These are phyloP conservation scores for Ptychobarbus kaznakovi DNA, from an alignment of 2,797 vertebrate species.

Conservation along the genomic window DNA sequence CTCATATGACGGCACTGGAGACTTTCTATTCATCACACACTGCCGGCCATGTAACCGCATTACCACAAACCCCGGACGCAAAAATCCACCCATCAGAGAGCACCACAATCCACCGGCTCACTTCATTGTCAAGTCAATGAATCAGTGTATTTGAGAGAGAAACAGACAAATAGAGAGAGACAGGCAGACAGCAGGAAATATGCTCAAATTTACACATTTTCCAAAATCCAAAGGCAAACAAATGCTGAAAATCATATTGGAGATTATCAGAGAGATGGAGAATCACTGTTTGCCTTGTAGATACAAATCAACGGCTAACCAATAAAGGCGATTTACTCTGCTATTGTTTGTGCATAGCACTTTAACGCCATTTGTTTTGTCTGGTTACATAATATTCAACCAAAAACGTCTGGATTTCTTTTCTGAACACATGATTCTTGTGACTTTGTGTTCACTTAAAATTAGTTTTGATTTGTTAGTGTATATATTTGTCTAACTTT, in stretches of 20 bases:
- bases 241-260: slow-evolving; percentile 8
- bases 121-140: slow-evolving; percentile 62
- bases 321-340: not conserved
- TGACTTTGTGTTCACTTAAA: not conserved
- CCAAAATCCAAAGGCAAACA: not conserved
- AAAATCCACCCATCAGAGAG: slow-evolving; percentile 57
- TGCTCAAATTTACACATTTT: not conserved
- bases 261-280: not conserved
- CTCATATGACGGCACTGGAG: slow-evolving; percentile 56
- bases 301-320: not conserved
- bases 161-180: slow-evolving; percentile 46
- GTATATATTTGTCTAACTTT: not conserved
- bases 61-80: slow-evolving; percentile 51
- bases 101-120: slow-evolving; percentile 53
- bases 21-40: slow-evolving; percentile 60
- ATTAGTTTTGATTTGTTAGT: not conserved
- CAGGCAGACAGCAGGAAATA: slow-evolving; percentile 13
- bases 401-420: not conserved
- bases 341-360: not conserved
- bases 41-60: slow-evolving; percentile 58
- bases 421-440: not conserved
- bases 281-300: not conserved
- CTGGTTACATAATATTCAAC: not conserved
- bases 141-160: slow-evolving; percentile 57
- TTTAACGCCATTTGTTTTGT: not conserved